Conservation (phyloP, 2,888 invertebrate genomes). For the Caenorhabditis afra region DNA sequence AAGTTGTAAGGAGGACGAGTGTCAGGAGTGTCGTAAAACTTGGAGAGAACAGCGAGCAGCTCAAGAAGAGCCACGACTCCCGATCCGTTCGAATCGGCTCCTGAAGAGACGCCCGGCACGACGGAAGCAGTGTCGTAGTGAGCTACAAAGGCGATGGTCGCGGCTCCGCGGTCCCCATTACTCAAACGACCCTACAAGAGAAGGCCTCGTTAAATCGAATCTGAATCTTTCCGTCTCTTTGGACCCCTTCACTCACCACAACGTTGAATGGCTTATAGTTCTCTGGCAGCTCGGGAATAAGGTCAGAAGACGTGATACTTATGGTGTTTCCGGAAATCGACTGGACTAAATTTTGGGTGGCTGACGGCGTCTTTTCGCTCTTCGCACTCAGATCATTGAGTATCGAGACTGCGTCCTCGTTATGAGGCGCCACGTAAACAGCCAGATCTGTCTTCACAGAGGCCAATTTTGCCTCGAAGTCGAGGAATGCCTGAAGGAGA, state of each 20-base stretch:
- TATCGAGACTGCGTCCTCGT: slow-evolving; percentile 56
- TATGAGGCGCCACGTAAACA: slow-evolving; percentile 72
- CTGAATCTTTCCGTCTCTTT: not conserved
- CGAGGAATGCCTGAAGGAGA: slow-evolving; percentile 66
- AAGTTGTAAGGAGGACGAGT: slow-evolving; percentile 74
- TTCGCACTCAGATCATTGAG: slow-evolving; percentile 32
- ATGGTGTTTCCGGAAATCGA: slow-evolving; percentile 77
- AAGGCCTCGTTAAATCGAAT: not conserved
- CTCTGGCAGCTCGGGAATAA: slow-evolving; percentile 20
- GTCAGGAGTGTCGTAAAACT: slow-evolving; percentile 73
- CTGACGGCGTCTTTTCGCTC: slow-evolving; percentile 58
- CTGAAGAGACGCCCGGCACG: slow-evolving; percentile 87
- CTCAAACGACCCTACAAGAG: slow-evolving; percentile 72
- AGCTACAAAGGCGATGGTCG: slow-evolving; percentile 92
- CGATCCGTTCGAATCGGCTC: slow-evolving; percentile 82
- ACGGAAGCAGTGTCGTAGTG: slow-evolving; percentile 94
- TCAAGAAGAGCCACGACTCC: slow-evolving; percentile 90
- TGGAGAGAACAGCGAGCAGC: slow-evolving; percentile 89
- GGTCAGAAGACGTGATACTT: slow-evolving; percentile 61
- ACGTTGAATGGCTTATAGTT: slow-evolving; percentile 46
- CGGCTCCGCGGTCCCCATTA: slow-evolving; percentile 82
- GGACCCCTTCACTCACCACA: slow-evolving; percentile 15
- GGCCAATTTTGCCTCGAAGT: slow-evolving; percentile 67
- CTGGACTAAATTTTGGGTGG: slow-evolving; percentile 72
- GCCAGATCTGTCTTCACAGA: slow-evolving; percentile 71